These are phyloP conservation scores for Phyto melanocephala DNA, from an alignment of 2,888 invertebrate species.

Conservation along the genomic window DNA sequence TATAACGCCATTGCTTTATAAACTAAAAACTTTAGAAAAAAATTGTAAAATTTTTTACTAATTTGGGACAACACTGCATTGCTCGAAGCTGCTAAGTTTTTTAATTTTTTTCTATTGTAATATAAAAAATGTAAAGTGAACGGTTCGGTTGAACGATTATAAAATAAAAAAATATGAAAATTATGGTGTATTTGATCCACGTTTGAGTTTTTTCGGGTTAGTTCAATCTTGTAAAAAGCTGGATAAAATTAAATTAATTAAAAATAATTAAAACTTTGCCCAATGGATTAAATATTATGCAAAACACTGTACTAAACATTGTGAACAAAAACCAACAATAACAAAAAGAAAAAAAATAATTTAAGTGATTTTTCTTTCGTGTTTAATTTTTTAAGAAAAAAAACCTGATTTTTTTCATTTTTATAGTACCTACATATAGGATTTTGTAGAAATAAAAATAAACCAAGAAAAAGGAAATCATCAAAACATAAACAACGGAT, in stretches of 20 bases:
- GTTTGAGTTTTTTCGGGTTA: constrained; percentile 34
- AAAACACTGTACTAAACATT: constrained; percentile 61
- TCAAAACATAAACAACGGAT: constrained; percentile 15
- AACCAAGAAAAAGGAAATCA: neutral
- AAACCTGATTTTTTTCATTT: constrained; percentile 53
- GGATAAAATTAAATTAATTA: constrained; percentile 23
- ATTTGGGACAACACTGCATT: neutral
- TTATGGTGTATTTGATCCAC: constrained; percentile 36
- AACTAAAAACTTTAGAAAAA: neutral
- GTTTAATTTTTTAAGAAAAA: constrained; percentile 14
- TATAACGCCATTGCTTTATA: too few species aligned
- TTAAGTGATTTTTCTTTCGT: constrained; percentile 33
- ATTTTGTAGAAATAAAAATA: neutral
- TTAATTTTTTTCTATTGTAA: constrained; percentile 1
- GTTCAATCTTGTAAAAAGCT: neutral
- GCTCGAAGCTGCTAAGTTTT: neutral
- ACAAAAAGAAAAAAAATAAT: constrained; percentile 29
- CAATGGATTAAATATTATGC: constrained; percentile 52
- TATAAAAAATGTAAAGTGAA: constrained; percentile 34
- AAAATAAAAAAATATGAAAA: neutral
- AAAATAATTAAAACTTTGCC: constrained; percentile 8
- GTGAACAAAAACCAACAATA: constrained; percentile 47
- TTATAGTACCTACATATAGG: too few species aligned
- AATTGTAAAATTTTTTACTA: neutral
- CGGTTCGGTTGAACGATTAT: constrained; percentile 24